Evolutionary conservation across 2,888 invertebrate species (phyloP), one percentile per base, ranked within the genome.

Genomic region (Platerodrilus igneus): DNA sequence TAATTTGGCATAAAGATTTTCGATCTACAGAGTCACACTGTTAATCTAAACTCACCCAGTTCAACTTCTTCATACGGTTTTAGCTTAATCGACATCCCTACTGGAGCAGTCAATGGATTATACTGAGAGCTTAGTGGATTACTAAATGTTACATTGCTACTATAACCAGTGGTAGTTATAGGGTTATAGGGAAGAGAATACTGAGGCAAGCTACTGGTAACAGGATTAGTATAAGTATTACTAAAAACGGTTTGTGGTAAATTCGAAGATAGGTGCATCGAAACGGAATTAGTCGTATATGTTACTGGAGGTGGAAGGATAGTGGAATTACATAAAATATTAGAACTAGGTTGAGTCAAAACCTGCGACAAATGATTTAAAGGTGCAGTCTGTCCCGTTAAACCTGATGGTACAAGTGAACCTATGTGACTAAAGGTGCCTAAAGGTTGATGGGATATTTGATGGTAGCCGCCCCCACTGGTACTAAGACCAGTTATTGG

Each of bases 21-120:
- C 5, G 19, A 19, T 4, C 19, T 19, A 7, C 19, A 4, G 19
- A 7, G n/a, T n/a, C n/a, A n/a, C n/a, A n/a, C n/a, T n/a, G 8
- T 20, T 27, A 9, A 6, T 16, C 17, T 10, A 26, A 16, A 44
- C 59, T 59, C 48, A 47, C 81, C 79, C 47, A 83, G 71, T 55
- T 83, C 83, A 46, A 82, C 78, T 62, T 84, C 83, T 54, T 84
- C 83, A 63, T 83, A 70, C 45, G 81, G 78, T 66, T 84, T 83
- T 66, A 82, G 69, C 66, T 83, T 83, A 55, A 76, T 76, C 49
- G 73, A 75, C 73, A 78, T 77, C 17, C 73, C 68, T 50, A 64
- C 76, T 69, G 75, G 44, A 66, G 68, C 61, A 21, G 51, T 42
- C 7, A 63, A 34, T 3, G 64, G 58, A 71, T 64, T 82, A 65